Conservation (phyloP, 2,888 invertebrate species). For the Liopterus haemorrhoidalis region DNA sequence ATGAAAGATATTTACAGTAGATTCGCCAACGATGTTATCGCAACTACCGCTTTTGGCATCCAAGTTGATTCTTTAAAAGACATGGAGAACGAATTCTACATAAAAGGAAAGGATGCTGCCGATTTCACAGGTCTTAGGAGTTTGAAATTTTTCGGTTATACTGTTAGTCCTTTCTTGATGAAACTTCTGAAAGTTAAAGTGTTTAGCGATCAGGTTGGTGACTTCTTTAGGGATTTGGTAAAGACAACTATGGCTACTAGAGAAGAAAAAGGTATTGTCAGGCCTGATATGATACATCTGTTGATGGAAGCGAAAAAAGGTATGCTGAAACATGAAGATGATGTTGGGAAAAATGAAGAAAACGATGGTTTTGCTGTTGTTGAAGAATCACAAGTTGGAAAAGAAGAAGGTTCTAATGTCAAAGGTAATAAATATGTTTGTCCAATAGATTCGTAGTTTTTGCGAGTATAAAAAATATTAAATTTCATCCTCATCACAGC, state of each 20-base stretch:
- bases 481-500: no score
- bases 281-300: slow-evolving; percentile 46
- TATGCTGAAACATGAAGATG: slow-evolving; percentile 27
- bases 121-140: slow-evolving; percentile 6
- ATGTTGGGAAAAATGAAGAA: slow-evolving; percentile 34
- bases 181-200: slow-evolving; percentile 5
- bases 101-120: slow-evolving; percentile 18
- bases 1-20: slow-evolving; percentile 43
- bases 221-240: slow-evolving; percentile 10
- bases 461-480: no score
- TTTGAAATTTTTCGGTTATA: slow-evolving; percentile 6
- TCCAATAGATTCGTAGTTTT: no score
- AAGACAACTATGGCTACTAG: slow-evolving; percentile 6
- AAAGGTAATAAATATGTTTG: not conserved
- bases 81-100: slow-evolving; percentile 37
- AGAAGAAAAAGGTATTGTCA: slow-evolving; percentile 10
- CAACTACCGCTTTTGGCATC: slow-evolving; percentile 46
- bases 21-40: slow-evolving; percentile 46
- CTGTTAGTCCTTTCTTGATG: slow-evolving; percentile 3
- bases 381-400: slow-evolving; percentile 45
- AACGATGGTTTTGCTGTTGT: slow-evolving; percentile 46
- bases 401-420: slow-evolving; percentile 29
- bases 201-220: slow-evolving; percentile 4
- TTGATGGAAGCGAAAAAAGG: slow-evolving; percentile 49
- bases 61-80: slow-evolving; percentile 37